These are phyloP conservation scores for Drosophila cyrtoloma DNA, from an alignment of 2,888 invertebrate genomes.

Conservation along the genomic window DNA sequence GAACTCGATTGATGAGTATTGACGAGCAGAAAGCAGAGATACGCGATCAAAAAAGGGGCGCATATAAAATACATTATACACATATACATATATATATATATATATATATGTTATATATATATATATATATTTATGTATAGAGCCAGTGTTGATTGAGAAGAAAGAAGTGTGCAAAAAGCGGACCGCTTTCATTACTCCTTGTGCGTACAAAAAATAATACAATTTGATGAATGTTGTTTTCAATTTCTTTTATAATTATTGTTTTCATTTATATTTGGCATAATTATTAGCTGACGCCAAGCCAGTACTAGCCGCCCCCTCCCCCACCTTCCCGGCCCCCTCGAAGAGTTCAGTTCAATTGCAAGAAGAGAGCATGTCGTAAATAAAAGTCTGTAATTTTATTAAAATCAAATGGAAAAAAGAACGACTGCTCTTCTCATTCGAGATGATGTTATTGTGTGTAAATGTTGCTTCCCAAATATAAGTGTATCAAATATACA, in stretches of 20 bases:
- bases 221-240: constrained; percentile 41
- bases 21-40: constrained; percentile 18
- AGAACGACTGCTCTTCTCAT: constrained; percentile 5
- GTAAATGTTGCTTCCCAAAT: constrained; percentile 30
- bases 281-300: constrained; percentile 30
- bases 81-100: background rate
- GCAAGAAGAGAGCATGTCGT: constrained; percentile 1
- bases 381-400: background rate
- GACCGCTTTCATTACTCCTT: constrained; percentile 29
- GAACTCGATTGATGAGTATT: constrained; percentile 2
- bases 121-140: constrained; percentile 8
- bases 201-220: constrained; percentile 45
- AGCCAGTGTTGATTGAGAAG: constrained; percentile 21
- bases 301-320: constrained; percentile 5
- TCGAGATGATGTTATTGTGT: constrained; percentile 30
- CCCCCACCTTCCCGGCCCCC: background rate
- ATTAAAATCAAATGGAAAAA: background rate
- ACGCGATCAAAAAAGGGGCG: constrained; percentile 19
- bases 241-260: constrained; percentile 24
- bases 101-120: background rate
- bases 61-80: background rate
- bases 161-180: constrained; percentile 24
- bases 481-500: constrained; percentile 27
- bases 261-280: constrained; percentile 36
- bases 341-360: background rate